Evolutionary conservation across 2,888 invertebrate species (phyloP), one percentile per base, ranked within the genome.

Genomic region (Mesorhabditis sp.): DNA sequence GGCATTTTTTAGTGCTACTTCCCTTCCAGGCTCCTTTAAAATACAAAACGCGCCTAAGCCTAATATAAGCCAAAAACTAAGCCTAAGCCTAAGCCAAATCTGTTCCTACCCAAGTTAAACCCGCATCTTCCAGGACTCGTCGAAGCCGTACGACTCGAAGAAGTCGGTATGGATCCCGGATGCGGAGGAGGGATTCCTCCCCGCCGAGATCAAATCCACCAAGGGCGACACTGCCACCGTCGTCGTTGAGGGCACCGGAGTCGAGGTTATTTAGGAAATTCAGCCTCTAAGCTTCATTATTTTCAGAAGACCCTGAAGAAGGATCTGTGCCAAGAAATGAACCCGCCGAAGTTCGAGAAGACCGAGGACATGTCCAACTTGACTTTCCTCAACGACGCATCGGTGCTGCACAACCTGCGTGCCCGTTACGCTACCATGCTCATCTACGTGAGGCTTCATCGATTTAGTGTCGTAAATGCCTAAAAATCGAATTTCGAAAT

Each of bases 331-430:
- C 91, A 90, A 88, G 95, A 96, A 90, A 95, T 95, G 89, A 96
- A 96, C 90, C 95, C 95, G 86, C 95, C 95, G 87, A 96, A 96
- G 91, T 96, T 93, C 91, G 95, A 95, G 90, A 95, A 95, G 91
- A 90, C 91, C 90, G 83, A 83, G 74, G 83, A 83, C 80, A 84
- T 84, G 83, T 85, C 84, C 76, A 94, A 94, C 90, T 92, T 95
- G 92, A 95, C 95, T 89, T 95, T 95, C 90, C 92, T 95, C 90
- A 96, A 96, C 91, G 95, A 95, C 90, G 95, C 95, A 90, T 94
- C 94, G 87, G 95, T 95, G 88, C 92, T 96, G 89, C 92, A 95
- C 91, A 95, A 95, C 90, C 91, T 95, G 91, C 94, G 94, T 90
- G 92, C 94, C 90, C 92, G 95, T 91, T 95, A 95, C 91, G 93